A percentile compares a stretch with the other conserved stretches of the same genome.
Conservation (phyloP, 2,888 invertebrate genomes). For the Drosophila merina region DNA sequence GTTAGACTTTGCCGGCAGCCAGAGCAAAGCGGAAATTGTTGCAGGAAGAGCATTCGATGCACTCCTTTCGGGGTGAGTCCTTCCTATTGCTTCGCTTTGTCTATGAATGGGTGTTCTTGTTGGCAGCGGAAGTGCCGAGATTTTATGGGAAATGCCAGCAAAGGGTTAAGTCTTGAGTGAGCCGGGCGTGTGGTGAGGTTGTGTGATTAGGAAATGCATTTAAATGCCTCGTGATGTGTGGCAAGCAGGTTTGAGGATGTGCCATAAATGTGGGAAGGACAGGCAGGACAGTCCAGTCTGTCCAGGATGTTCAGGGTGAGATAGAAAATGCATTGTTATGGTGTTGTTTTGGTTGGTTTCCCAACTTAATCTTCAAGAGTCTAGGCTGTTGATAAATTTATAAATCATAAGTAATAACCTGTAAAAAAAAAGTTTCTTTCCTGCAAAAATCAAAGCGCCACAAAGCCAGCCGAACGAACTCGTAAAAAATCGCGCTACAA, state of each 20-base stretch:
- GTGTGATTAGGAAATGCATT: constrained; percentile 54
- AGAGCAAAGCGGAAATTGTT: constrained; percentile 70
- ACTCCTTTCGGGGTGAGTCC: constrained; percentile 34
- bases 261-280: constrained; percentile 27
- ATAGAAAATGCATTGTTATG: background rate
- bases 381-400: background rate
- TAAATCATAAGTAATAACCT: constrained; percentile 13
- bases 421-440: constrained; percentile 46
- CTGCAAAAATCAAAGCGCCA: constrained; percentile 57
- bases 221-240: constrained; percentile 29
- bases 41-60: constrained; percentile 70
- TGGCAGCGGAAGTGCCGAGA: constrained; percentile 63
- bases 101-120: constrained; percentile 28
- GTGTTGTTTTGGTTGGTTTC: no score
- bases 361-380: no score
- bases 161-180: constrained; percentile 57
- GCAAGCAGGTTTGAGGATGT: constrained; percentile 10
- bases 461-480: constrained; percentile 58
- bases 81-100: constrained; percentile 5
- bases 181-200: constrained; percentile 22
- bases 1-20: constrained; percentile 69
- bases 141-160: constrained; percentile 68
- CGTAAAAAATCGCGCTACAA: constrained; percentile 78
- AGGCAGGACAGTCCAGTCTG: background rate
- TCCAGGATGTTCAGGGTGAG: background rate